Evolutionary conservation across 1,140 invertebrate genomes (phyloP), one percentile per base, ranked within the genome.

Genomic region (Bombus picipes): DNA sequence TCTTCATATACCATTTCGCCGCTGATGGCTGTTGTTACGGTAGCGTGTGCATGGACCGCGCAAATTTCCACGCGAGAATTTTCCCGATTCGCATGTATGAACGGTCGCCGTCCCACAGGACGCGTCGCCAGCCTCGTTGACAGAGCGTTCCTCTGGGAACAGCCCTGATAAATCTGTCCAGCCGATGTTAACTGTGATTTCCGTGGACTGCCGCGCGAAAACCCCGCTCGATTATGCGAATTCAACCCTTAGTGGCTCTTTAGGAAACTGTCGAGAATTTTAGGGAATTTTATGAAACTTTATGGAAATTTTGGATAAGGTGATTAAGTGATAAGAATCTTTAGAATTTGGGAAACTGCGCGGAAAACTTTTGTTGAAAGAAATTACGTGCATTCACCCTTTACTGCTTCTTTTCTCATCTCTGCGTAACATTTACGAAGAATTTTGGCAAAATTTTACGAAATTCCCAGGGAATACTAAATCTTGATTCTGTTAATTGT

Each of bases 61-160:
- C 73, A 32, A 34, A 83, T 75, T 85, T 81, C 73, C 74, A 77
- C 62, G 59, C 72, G 65, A 76, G 89, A 94, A 94, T 94, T 94
- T 92, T 93, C 92, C 92, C 93, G 91, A 94, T 94, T 94, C 93
- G 89, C 92, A 94, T 94, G 91, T 92, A 92, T 92, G 92, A 92
- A 87, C 90, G 92, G 75, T 78, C 87, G 81, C 74, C 41, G 80
- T 90, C 94, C 92, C 93, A 62, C 34, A 91, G 92, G 90, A 76
- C 89, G 89, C 92, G 94, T 92, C 91, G 93, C 94, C 94, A 94
- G 91, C 90, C 75, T 77, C 87, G 87, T 80, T 75, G 79, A 28
- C 87, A 91, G 93, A 93, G 91, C 89, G 88, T 92, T 94, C 91
- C 91, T 28, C 34, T 86, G 92, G 93, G 91, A 82, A 66, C 59